Conservation (phyloP, 2,113 vertebrate genomes). For the Thinocorus orbignyianus region DNA sequence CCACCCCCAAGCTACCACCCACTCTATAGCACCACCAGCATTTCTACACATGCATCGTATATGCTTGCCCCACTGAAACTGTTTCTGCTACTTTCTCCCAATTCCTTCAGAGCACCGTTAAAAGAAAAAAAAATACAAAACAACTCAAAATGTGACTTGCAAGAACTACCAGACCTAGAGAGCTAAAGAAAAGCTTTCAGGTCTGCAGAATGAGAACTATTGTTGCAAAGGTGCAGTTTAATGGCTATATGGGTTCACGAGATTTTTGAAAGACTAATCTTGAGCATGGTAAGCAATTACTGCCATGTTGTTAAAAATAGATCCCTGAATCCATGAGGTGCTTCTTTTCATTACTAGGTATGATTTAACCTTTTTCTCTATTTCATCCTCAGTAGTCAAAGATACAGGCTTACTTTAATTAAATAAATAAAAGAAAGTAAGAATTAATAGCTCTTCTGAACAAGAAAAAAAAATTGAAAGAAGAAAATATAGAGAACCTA, state of each 20-base stretch:
- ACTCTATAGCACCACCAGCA: not conserved
- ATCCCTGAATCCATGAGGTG: not conserved
- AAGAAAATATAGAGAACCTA: no score
- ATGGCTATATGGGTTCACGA: not conserved
- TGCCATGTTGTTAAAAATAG: not conserved
- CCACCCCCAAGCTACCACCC: not conserved
- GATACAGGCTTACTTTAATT: no score
- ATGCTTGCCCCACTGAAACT: not conserved
- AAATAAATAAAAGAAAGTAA: no score
- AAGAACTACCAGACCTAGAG: not conserved
- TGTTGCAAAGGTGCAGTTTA: not conserved
- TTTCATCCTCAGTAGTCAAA: not conserved
- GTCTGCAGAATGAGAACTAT: not conserved
- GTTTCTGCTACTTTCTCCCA: not conserved
- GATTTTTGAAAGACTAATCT: not conserved
- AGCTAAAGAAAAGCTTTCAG: not conserved
- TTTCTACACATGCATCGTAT: not conserved
- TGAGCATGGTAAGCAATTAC: not conserved
- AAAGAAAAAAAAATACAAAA: not conserved
- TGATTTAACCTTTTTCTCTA: not conserved
- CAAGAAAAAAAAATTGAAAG: no score
- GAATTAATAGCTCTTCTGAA: not conserved
- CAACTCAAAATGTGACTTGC: not conserved
- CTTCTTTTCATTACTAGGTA: not conserved
- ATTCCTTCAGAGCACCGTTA: not conserved